Percentiles rank a stretch among this genome's conserved stretches.
These are phyloP conservation scores for Salmo trutta DNA, from an alignment of 2,797 vertebrate species.

Conservation along the genomic window DNA sequence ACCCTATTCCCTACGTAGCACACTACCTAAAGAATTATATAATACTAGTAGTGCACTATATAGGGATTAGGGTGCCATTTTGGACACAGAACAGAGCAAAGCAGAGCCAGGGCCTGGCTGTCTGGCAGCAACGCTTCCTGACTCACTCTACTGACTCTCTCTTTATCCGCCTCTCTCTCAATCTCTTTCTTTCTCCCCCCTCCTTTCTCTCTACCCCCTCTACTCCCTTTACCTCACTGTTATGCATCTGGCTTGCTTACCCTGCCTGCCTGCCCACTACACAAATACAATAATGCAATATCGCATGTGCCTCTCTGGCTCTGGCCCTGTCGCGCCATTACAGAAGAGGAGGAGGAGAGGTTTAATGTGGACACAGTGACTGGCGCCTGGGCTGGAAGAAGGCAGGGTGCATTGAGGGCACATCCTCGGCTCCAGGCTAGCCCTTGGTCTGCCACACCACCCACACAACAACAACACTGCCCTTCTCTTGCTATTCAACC, in stretches of 20 bases:
- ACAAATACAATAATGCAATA: conserved; percentile 73
- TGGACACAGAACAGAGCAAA: background rate
- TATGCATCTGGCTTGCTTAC: conserved; percentile 69
- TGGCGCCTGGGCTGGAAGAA: conserved; percentile 13
- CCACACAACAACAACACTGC: background rate
- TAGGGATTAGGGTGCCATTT: background rate
- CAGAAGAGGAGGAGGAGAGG: conserved; percentile 55
- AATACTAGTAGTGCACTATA: background rate
- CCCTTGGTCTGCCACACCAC: background rate
- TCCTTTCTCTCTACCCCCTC: conserved; percentile 2
- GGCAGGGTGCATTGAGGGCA: conserved; percentile 27
- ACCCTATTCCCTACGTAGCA: background rate
- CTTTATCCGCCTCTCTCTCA: too few species aligned
- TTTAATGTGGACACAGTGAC: conserved; percentile 49
- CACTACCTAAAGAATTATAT: background rate
- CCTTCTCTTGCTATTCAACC: background rate
- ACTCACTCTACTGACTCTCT: conserved; percentile 1
- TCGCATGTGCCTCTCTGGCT: conserved; percentile 53
- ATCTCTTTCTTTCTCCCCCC: conserved; percentile 23
- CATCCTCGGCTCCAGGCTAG: background rate
- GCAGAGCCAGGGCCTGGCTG: conserved; percentile 46
- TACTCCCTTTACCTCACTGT: conserved; percentile 29
- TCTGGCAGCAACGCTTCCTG: conserved; percentile 62
- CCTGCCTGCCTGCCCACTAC: conserved; percentile 59
- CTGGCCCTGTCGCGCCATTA: conserved; percentile 62